phyloP scores from a whole-genome alignment of 2,797 vertebrate species.

The Mionectes olivaceus region DNA sequence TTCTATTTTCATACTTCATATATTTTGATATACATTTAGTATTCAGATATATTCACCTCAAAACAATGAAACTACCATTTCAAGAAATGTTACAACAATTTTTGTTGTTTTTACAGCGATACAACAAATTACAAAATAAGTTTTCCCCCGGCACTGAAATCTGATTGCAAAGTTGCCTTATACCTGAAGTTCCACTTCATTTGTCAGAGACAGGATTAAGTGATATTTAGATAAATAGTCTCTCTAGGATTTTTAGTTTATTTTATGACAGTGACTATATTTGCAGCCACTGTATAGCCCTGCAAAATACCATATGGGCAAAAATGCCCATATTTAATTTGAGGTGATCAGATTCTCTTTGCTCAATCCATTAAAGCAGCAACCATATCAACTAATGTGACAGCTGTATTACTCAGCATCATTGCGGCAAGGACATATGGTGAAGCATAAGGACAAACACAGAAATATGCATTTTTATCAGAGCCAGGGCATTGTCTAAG shows the following conservation, averaged over 20 bases:
- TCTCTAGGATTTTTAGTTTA: neutral
- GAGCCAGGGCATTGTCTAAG: neutral
- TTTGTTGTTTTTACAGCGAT: neutral
- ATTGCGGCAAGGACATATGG: constrained; percentile 33
- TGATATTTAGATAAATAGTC: neutral
- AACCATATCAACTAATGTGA: neutral
- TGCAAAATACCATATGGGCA: neutral
- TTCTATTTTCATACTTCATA: neutral
- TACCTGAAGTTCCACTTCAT: neutral
- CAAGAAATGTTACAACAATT: neutral
- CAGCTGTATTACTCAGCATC: constrained; percentile 26
- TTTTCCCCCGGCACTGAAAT: neutral
- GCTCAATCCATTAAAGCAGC: constrained; percentile 32
- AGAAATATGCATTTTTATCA: neutral
- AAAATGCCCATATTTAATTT: constrained; percentile 4
- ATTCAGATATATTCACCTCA: neutral
- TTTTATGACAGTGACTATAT: neutral
- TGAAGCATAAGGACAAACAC: constrained; percentile 22
- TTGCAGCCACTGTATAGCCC: neutral
- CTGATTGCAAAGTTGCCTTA: neutral
- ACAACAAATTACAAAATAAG: neutral
- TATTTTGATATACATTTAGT: neutral
- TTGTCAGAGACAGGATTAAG: neutral
- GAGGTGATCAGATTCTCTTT: neutral
- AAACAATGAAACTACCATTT: neutral